A percentile compares a stretch with the other conserved stretches of the same genome.
Evolutionary conservation across 2,113 vertebrate species (phyloP).

Genomic region (Bucco capensis): DNA sequence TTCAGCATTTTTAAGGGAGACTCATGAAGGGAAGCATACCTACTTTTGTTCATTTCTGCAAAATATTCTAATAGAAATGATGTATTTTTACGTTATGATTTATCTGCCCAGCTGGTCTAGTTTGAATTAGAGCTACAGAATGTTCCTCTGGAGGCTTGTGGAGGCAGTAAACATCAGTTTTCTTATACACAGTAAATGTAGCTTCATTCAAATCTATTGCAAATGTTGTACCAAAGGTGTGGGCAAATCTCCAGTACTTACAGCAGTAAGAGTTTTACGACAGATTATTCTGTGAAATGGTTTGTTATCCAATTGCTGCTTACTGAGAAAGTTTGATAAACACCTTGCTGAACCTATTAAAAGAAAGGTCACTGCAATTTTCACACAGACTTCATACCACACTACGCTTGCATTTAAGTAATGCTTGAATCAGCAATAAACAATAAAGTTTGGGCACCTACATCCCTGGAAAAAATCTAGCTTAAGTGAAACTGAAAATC

Average conservation of each 20-base stretch:
- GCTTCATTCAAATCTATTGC: slow-evolving; percentile 1
- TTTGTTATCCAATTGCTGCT: slow-evolving; percentile 42
- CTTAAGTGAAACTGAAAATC: background rate
- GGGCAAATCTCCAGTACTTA: background rate
- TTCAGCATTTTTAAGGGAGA: slow-evolving; percentile 49
- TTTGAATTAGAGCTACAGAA: slow-evolving; percentile 64
- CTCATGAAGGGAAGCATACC: slow-evolving; percentile 55
- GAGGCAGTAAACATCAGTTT: slow-evolving; percentile 30
- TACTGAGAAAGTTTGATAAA: slow-evolving; percentile 38
- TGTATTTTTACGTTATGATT: slow-evolving; percentile 61
- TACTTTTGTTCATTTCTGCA: slow-evolving; percentile 59
- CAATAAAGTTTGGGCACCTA: background rate
- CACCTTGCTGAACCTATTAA: slow-evolving; percentile 21
- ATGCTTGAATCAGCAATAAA: slow-evolving; percentile 14
- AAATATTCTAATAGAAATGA: slow-evolving; percentile 57
- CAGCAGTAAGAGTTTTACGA: background rate
- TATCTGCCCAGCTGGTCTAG: slow-evolving; percentile 62
- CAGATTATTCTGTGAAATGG: slow-evolving; percentile 30
- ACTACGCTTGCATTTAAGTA: background rate
- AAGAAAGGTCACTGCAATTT: slow-evolving; percentile 40
- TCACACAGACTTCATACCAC: background rate
- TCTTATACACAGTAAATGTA: slow-evolving; percentile 41
- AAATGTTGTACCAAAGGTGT: background rate
- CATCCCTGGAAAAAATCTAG: background rate
- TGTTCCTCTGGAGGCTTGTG: slow-evolving; percentile 42